Percentiles rank a stretch among this genome's conserved stretches.
phyloP scores from a whole-genome alignment of 2,888 invertebrate genomes.

The Dastarcus helophoroides region DNA sequence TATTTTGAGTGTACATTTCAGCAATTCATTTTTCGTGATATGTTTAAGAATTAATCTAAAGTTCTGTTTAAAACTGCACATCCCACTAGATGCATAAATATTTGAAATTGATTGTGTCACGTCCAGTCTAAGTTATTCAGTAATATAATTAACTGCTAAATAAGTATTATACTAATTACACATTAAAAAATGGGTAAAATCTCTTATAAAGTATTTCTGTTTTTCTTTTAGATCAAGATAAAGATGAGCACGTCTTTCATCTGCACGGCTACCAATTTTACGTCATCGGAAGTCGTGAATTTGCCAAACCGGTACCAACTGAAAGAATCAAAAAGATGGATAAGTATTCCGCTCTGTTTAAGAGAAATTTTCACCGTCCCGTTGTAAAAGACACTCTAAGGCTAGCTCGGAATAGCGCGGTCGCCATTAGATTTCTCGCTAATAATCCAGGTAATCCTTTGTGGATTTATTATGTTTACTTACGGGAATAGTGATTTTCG shows the following conservation, averaged over 20 bases:
- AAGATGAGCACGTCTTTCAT: slow-evolving; percentile 59
- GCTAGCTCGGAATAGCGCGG: slow-evolving; percentile 58
- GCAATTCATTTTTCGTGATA: no score
- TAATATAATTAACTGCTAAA: no score
- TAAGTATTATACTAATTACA: no score
- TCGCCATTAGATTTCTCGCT: slow-evolving; percentile 60
- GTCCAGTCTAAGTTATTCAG: no score
- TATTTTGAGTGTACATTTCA: no score
- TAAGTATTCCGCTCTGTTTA: slow-evolving; percentile 41
- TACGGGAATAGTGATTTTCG: neutral
- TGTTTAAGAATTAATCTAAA: no score
- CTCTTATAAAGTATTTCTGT: no score
- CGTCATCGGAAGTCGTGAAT: slow-evolving; percentile 48
- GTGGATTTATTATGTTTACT: slow-evolving; percentile 1
- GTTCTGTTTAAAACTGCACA: no score
- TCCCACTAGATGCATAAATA: no score
- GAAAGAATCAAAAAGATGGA: slow-evolving; percentile 43
- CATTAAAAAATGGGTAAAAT: no score
- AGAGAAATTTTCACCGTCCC: slow-evolving; percentile 48
- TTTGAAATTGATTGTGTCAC: no score
- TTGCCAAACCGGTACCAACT: slow-evolving; percentile 41
- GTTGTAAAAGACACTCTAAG: slow-evolving; percentile 62
- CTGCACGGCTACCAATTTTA: slow-evolving; percentile 65
- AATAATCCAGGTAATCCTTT: slow-evolving; percentile 54
- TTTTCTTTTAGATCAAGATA: slow-evolving; percentile 47